Percentiles rank a stretch among this genome's conserved stretches.
These are phyloP conservation scores for Microcaecilia unicolor DNA, from an alignment of 2,797 vertebrate species.

Conservation along the genomic window DNA sequence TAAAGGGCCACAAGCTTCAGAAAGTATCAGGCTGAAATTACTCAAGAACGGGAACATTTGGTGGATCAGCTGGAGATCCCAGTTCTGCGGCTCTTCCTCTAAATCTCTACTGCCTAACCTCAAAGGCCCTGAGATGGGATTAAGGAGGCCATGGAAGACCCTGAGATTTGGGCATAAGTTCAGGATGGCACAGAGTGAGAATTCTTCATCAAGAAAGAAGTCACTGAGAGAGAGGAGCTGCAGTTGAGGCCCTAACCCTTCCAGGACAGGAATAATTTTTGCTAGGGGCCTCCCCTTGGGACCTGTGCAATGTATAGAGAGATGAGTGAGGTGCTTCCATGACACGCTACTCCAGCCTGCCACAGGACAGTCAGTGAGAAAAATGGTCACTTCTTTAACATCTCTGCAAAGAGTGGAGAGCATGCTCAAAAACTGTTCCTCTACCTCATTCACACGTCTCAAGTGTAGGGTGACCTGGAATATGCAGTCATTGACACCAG, in stretches of 20 bases:
- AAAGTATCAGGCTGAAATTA: conserved; percentile 15
- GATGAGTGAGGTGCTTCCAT: conserved; percentile 45
- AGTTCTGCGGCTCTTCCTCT: background rate
- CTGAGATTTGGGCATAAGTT: conserved; percentile 49
- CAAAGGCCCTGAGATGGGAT: background rate
- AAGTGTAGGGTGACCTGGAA: background rate
- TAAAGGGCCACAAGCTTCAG: fast-evolving
- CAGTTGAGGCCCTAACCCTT: conserved; percentile 38
- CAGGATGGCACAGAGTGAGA: conserved; percentile 46
- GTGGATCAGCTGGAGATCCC: background rate
- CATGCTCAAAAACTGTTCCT: conserved; percentile 33
- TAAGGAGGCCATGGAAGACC: conserved; percentile 48
- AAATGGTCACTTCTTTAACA: conserved; percentile 31
- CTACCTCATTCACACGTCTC: conserved; percentile 34
- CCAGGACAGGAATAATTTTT: conserved; percentile 38
- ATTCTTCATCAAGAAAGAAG: conserved; percentile 34
- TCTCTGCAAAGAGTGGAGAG: conserved; percentile 46
- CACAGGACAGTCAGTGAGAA: conserved; percentile 1
- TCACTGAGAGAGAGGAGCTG: conserved; percentile 60
- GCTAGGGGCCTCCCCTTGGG: conserved; percentile 10
- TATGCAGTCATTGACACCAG: background rate
- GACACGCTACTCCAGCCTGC: conserved; percentile 18
- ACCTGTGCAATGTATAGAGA: conserved; percentile 45
- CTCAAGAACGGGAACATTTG: background rate
- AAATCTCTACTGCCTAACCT: fast-evolving